phyloP scores from a whole-genome alignment of 2,113 vertebrate species.

The Sphyrna mokarran region DNA sequence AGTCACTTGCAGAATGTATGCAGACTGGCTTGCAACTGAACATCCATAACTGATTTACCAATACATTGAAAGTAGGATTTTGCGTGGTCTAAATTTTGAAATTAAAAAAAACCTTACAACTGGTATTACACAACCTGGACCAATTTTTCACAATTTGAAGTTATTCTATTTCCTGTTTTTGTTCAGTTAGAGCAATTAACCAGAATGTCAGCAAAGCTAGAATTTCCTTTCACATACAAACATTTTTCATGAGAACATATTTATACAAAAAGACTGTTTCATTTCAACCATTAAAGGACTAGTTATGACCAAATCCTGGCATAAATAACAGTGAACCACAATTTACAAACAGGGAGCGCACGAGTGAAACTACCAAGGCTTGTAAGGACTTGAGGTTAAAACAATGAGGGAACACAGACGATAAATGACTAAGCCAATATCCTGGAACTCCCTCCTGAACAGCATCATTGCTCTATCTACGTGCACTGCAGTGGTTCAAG shows the following conservation, averaged over 20 bases:
- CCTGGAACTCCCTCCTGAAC: background rate
- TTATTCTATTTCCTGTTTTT: constrained; percentile 4
- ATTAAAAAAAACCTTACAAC: background rate
- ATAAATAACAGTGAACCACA: background rate
- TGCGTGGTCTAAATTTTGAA: background rate
- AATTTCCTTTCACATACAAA: background rate
- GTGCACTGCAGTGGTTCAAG: background rate
- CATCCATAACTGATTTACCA: background rate
- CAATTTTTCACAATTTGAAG: background rate
- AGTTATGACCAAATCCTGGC: background rate
- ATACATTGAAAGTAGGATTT: background rate
- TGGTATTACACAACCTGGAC: background rate
- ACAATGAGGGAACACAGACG: background rate
- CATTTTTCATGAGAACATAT: background rate
- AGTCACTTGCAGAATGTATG: background rate
- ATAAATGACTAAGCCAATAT: background rate
- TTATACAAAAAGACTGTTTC: background rate
- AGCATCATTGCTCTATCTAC: background rate
- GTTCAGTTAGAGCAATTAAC: background rate
- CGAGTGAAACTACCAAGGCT: no score
- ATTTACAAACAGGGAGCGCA: background rate
- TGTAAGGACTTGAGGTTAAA: no score
- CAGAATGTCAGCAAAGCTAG: background rate
- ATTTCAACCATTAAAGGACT: background rate
- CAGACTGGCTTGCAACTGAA: background rate